Evolutionary conservation across 2,888 invertebrate species (phyloP), one percentile per base, ranked within the genome.

Genomic region (Spatulosminthurus flaviceps): DNA sequence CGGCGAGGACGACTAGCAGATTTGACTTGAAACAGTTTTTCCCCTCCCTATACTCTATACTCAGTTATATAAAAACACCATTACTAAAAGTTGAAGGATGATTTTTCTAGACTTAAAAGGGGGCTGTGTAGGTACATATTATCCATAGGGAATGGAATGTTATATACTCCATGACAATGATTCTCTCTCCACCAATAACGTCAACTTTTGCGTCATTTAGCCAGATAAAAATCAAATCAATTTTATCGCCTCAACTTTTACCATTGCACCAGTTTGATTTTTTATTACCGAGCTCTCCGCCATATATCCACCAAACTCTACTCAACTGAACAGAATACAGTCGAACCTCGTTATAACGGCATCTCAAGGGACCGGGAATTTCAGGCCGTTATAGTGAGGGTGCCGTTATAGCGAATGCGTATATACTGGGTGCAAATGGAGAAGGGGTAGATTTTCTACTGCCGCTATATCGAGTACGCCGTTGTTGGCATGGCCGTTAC

Each of bases 211-310:
- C 64, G 16, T 22, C 26, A 64, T 64, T 64, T 64, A 64, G 64
- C 64, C 64, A 26, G 64, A 64, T 64, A 26, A 64, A 64, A 64
- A 64, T 64, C 64, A 64, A 64, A 64, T 64, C 26, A 64, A 64
- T 64, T 64, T 64, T 64, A 64, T 64, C 64, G 64, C 64, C 64
- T 22, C 64, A 24, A 64, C 22, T 64, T 64, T 64, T 26, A 22
- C 26, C 64, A 64, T 64, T 22, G 64, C 64, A 64, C 64, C n/a
- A 64, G 64, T 64, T 64, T 64, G 64, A 64, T 64, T 64, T n/a
- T 51, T 64, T 64, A 64, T 22, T 64, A 16, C 51, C 51, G 51
- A 2, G n/a, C n/a, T n/a, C n/a, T n/a, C 16, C 16, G 51, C 9
- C 51, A 51, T 51, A 11, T 51, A 51, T 51, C 1, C 16, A 51